phyloP scores from a whole-genome alignment of 2,888 invertebrate species.

The Pharmacophagus antenor region DNA sequence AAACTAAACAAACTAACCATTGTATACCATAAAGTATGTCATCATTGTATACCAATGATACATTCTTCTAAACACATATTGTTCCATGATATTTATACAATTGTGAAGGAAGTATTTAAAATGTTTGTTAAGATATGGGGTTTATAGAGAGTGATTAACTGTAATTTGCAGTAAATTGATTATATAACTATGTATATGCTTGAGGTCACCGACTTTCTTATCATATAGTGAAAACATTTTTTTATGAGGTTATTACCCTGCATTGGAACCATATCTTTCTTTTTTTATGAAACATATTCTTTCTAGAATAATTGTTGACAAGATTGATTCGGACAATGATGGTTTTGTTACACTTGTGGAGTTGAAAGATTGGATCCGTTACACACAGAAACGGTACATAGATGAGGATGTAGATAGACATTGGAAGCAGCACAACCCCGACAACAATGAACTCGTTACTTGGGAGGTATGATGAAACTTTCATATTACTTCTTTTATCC shows the following conservation, averaged over 20 bases:
- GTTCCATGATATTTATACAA: too few species aligned
- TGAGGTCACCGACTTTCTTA: slow-evolving; percentile 43
- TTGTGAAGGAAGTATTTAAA: too few species aligned
- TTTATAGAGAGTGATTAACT: too few species aligned
- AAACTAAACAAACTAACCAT: background rate
- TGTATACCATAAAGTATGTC: too few species aligned
- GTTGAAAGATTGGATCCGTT: slow-evolving; percentile 96
- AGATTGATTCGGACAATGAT: slow-evolving; percentile 93
- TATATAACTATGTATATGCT: background rate
- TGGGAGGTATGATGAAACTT: slow-evolving; percentile 85
- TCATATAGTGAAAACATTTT: slow-evolving; percentile 30
- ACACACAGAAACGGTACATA: slow-evolving; percentile 95
- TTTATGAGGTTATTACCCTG: too few species aligned
- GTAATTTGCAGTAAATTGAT: background rate
- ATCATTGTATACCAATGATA: too few species aligned
- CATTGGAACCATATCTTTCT: too few species aligned
- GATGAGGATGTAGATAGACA: slow-evolving; percentile 95
- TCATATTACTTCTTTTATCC: too few species aligned
- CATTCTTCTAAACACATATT: too few species aligned
- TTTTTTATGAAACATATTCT: slow-evolving; percentile 20
- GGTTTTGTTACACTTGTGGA: slow-evolving; percentile 92
- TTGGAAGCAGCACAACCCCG: slow-evolving; percentile 94
- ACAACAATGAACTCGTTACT: slow-evolving; percentile 85
- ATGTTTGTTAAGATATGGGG: too few species aligned
- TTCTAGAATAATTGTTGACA: slow-evolving; percentile 92